phyloP scores from a whole-genome alignment of 2,113 vertebrate species.

The Poecilia latipinna region DNA sequence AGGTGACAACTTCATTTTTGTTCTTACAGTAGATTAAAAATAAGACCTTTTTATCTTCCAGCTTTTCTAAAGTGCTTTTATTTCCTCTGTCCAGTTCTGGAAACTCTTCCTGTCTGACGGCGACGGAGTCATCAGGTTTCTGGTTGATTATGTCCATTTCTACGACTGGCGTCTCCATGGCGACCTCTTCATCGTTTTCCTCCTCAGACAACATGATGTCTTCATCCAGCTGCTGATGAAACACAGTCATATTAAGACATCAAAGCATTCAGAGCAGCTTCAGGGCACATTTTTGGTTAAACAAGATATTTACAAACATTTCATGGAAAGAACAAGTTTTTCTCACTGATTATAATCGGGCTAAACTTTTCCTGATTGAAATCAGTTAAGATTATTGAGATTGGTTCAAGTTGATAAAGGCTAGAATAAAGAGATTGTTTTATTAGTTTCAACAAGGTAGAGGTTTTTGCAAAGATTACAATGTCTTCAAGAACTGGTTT shows the following conservation, averaged over 20 bases:
- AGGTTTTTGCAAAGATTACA: too few relatives aligned
- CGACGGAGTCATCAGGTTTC: slow-evolving; percentile 26
- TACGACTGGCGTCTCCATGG: slow-evolving; percentile 30
- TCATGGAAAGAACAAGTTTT: not conserved
- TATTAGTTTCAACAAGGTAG: too few relatives aligned
- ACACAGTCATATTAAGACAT: not conserved
- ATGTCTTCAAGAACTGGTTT: too few relatives aligned
- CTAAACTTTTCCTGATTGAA: too few relatives aligned
- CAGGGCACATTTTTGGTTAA: not conserved
- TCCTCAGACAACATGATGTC: slow-evolving; percentile 33
- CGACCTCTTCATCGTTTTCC: not conserved
- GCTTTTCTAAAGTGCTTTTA: slow-evolving; percentile 41
- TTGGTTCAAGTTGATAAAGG: not conserved
- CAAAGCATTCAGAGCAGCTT: not conserved
- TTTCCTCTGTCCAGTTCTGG: slow-evolving; percentile 40
- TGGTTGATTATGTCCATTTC: slow-evolving; percentile 35
- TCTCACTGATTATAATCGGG: too few relatives aligned
- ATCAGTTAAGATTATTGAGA: not conserved
- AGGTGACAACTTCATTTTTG: not conserved
- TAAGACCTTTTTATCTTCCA: slow-evolving; percentile 76
- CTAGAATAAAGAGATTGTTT: not conserved
- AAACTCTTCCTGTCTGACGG: slow-evolving; percentile 64
- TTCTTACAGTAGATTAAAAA: not conserved
- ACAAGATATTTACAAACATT: not conserved
- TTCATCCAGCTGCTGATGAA: slow-evolving; percentile 24